phyloP scores from a whole-genome alignment of 2,888 invertebrate species.

The Coleophora flavipennella region DNA sequence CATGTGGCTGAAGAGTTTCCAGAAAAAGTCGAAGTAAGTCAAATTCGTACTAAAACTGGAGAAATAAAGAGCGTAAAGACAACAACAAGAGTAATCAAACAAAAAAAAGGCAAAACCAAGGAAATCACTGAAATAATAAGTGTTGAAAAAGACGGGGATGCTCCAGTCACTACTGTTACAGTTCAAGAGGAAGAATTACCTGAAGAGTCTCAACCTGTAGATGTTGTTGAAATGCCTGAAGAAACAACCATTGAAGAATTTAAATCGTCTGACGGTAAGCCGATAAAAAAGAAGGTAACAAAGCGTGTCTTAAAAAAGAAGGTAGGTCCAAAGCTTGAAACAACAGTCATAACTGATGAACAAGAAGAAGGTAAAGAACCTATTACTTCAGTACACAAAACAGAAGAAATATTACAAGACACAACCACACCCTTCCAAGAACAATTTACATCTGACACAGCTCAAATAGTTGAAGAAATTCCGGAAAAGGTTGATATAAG shows the following conservation, averaged over 20 bases:
- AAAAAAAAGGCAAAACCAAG: constrained; percentile 32
- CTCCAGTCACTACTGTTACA: constrained; percentile 12
- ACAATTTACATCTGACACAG: constrained; percentile 18
- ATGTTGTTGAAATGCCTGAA: constrained; percentile 27
- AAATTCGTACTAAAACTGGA: constrained; percentile 26
- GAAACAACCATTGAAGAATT: constrained; percentile 30
- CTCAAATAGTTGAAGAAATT: constrained; percentile 19
- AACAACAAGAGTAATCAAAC: constrained; percentile 12
- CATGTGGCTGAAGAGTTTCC: constrained; percentile 25
- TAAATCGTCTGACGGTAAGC: constrained; percentile 26
- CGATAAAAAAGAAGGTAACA: constrained; percentile 19
- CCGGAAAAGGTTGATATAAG: constrained; percentile 15
- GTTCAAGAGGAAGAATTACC: constrained; percentile 9
- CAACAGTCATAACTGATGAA: constrained; percentile 32
- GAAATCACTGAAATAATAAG: constrained; percentile 20
- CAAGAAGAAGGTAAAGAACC: constrained; percentile 22
- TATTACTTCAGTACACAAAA: constrained; percentile 17
- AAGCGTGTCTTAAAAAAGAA: constrained; percentile 26
- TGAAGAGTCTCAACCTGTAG: constrained; percentile 16
- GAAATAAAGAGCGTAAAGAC: constrained; percentile 11
- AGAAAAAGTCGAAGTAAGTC: constrained; percentile 39
- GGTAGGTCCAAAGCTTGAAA: constrained; percentile 27
- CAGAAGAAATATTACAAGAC: constrained; percentile 6
- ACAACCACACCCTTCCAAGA: constrained; percentile 14
- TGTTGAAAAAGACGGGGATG: constrained; percentile 14